These are phyloP conservation scores for Palloptera scutellata DNA, from an alignment of 2,888 invertebrate species.

Conservation along the genomic window DNA sequence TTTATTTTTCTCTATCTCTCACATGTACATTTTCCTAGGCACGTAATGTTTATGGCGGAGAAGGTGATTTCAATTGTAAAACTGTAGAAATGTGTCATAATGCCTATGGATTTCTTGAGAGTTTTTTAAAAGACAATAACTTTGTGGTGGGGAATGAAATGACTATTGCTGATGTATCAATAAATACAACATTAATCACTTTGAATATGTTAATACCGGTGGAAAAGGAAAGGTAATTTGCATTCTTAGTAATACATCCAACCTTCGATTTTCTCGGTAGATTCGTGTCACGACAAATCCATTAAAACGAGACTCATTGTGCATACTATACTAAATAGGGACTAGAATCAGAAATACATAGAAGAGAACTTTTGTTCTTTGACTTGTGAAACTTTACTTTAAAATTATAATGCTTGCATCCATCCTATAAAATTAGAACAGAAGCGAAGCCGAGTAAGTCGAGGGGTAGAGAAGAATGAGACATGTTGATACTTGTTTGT, in stretches of 20 bases:
- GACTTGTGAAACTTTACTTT: too few relatives aligned
- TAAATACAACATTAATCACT: conserved; percentile 63
- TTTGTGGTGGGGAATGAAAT: conserved; percentile 54
- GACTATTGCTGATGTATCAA: conserved; percentile 66
- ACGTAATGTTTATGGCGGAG: conserved; percentile 57
- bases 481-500: neutral
- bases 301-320: too few relatives aligned
- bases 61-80: conserved; percentile 49
- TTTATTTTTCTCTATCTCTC: conserved; percentile 15
- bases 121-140: conserved; percentile 52
- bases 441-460: too few relatives aligned
- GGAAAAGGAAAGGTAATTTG: conserved; percentile 44
- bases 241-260: neutral
- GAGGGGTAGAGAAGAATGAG: neutral
- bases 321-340: too few relatives aligned
- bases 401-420: too few relatives aligned
- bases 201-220: conserved; percentile 59
- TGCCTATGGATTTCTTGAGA: conserved; percentile 58
- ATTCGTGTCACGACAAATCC: too few relatives aligned
- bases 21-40: conserved; percentile 40
- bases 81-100: conserved; percentile 52
- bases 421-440: neutral
- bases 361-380: too few relatives aligned
- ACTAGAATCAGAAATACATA: too few relatives aligned
- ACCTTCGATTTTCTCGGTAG: too few relatives aligned